These are phyloP conservation scores for Gymnopithys bicolor DNA, from an alignment of 2,797 vertebrate genomes.

Conservation along the genomic window DNA sequence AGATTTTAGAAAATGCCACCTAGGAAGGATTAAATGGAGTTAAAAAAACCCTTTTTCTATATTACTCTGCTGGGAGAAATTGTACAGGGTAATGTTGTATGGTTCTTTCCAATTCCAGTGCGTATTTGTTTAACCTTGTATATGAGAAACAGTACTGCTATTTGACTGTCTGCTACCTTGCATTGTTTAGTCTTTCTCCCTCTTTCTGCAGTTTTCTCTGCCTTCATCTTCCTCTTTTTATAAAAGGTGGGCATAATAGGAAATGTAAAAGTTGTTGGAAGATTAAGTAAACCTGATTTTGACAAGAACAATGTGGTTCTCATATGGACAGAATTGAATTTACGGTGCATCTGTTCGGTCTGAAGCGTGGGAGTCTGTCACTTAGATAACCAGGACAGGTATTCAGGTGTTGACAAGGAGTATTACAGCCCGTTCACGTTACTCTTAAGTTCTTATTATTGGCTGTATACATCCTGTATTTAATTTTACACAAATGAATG, in stretches of 20 bases:
- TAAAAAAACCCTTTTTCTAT: background rate
- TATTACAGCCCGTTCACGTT: background rate
- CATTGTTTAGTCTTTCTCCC: background rate
- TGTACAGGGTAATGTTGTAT: background rate
- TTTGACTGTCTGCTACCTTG: background rate
- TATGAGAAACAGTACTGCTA: background rate
- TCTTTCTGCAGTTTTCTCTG: background rate
- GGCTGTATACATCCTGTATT: background rate
- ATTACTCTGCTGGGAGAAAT: background rate
- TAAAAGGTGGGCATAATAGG: background rate
- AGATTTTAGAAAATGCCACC: background rate
- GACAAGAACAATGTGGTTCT: background rate
- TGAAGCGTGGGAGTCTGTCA: background rate
- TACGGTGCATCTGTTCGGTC: background rate
- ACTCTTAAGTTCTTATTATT: background rate
- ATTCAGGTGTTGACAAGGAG: background rate
- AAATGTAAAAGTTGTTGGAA: background rate
- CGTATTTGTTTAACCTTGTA: background rate
- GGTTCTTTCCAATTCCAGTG: background rate
- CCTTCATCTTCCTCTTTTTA: background rate
- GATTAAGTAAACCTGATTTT: background rate
- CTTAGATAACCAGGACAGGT: background rate
- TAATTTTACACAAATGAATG: background rate
- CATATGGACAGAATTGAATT: background rate
- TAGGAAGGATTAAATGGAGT: background rate